Conservation (phyloP, 2,113 vertebrate species). For the Struthio camelus region DNA sequence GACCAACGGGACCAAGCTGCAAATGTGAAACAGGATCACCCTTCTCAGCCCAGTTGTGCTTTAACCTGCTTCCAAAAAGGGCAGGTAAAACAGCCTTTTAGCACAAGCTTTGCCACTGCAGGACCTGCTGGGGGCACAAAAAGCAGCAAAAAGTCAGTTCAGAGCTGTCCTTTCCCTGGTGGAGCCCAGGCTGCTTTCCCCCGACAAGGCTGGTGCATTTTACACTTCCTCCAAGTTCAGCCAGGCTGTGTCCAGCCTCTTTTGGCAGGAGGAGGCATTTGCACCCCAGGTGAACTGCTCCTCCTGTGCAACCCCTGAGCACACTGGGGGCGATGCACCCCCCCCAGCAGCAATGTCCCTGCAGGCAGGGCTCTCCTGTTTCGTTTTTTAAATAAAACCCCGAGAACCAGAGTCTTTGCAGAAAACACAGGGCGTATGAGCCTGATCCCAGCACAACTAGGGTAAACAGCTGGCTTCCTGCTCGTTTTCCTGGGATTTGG, state of each 20-base stretch:
- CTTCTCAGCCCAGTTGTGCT: neutral
- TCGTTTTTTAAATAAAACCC: neutral
- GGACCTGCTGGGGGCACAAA: neutral
- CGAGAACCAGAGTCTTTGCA: neutral
- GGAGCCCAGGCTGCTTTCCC: neutral
- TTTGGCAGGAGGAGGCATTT: neutral
- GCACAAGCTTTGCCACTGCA: neutral
- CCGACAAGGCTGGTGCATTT: fast-evolving
- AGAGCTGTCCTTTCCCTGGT: neutral
- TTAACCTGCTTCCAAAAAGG: neutral
- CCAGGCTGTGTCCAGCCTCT: neutral
- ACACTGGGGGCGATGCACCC: neutral
- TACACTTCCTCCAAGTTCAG: fast-evolving
- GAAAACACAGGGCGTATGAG: neutral
- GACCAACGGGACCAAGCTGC: neutral
- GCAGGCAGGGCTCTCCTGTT: too few species aligned
- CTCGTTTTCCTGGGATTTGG: neutral
- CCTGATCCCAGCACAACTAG: neutral
- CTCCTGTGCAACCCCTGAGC: neutral
- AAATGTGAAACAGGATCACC: too few species aligned
- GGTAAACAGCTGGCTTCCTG: neutral
- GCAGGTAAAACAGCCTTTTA: fast-evolving
- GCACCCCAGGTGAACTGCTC: too few species aligned
- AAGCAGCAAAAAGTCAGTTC: neutral
- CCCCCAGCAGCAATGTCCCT: neutral